Evolutionary conservation across 2,113 vertebrate species (phyloP).

Genomic region (Kryptolebias marmoratus): DNA sequence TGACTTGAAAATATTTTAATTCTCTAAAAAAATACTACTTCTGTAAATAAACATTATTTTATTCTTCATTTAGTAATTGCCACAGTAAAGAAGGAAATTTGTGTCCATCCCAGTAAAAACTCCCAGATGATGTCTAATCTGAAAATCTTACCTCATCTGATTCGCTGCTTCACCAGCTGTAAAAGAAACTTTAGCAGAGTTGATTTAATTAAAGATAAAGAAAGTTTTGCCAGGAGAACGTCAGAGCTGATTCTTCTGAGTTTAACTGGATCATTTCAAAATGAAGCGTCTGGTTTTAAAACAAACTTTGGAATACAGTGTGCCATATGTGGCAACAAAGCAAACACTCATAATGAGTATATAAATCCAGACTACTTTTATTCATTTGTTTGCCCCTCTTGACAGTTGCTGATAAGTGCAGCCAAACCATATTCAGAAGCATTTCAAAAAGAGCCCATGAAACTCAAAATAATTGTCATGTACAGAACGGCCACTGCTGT

Average conservation of each 20-base stretch:
- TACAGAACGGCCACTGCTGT: not conserved
- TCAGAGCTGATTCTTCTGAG: not conserved
- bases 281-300: not conserved
- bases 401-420: not conserved
- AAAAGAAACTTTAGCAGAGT: not conserved
- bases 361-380: not conserved
- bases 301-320: not conserved
- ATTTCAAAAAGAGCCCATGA: not conserved
- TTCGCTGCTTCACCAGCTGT: slow-evolving; percentile 19
- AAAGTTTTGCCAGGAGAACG: not conserved
- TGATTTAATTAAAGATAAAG: not conserved
- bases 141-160: not conserved
- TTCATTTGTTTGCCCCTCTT: not conserved
- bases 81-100: not conserved
- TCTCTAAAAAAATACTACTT: slow-evolving; percentile 2
- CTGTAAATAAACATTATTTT: slow-evolving; percentile 27
- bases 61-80: not conserved
- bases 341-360: not conserved
- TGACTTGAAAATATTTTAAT: slow-evolving; percentile 20
- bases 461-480: slow-evolving; percentile 2
- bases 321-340: not conserved
- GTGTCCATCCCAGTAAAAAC: not conserved
- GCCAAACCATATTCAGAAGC: not conserved
- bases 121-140: slow-evolving; percentile 6
- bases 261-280: not conserved